These are phyloP conservation scores for Tragelaphus imberbis DNA, from an alignment of 2,113 vertebrate species.

Conservation along the genomic window DNA sequence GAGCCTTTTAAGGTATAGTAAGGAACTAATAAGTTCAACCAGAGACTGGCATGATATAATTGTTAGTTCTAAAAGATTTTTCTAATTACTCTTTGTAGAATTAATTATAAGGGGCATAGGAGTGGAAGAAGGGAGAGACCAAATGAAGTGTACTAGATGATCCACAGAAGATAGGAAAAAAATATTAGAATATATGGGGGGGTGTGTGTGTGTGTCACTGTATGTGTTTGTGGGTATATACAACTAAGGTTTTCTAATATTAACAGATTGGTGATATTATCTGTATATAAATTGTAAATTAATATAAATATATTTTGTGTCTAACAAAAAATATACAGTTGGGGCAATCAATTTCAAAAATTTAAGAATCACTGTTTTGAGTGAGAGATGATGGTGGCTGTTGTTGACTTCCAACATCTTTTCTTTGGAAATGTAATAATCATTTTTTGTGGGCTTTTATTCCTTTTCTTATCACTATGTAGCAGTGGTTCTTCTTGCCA, in stretches of 20 bases:
- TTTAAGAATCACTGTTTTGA: conserved; percentile 1
- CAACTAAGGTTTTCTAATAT: background rate
- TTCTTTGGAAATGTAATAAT: conserved; percentile 52
- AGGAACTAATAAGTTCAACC: background rate
- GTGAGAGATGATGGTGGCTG: background rate
- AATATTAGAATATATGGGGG: background rate
- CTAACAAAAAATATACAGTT: background rate
- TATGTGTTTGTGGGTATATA: background rate
- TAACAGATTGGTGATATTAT: background rate
- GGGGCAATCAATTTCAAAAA: conserved; percentile 1
- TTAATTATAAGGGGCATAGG: background rate
- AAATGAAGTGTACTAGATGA: background rate
- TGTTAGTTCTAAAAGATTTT: conserved; percentile 26
- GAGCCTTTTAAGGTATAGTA: background rate
- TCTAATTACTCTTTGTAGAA: background rate
- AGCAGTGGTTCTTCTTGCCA: conserved; percentile 60
- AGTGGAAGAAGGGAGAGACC: background rate
- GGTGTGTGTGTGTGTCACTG: background rate
- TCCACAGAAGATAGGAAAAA: background rate
- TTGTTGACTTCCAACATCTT: conserved; percentile 30
- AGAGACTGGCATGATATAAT: background rate
- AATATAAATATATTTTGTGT: background rate
- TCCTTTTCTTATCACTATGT: conserved; percentile 62
- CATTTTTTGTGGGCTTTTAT: conserved; percentile 61
- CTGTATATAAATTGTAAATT: conserved; percentile 1